Percentiles rank a stretch among this genome's conserved stretches.
These are phyloP conservation scores for Oppia nitens DNA, from an alignment of 1,140 invertebrate genomes.

Conservation along the genomic window DNA sequence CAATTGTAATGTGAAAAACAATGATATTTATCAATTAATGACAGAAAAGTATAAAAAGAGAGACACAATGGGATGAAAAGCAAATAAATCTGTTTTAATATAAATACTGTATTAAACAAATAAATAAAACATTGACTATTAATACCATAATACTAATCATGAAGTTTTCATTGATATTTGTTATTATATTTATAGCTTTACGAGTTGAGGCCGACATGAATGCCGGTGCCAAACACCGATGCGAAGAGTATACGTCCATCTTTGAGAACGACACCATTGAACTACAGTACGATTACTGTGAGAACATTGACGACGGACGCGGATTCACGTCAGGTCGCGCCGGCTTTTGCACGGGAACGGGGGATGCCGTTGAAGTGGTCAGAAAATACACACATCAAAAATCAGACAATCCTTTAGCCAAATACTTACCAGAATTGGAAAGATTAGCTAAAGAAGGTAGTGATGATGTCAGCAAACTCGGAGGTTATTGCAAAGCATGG, in stretches of 20 bases:
- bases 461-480: background rate
- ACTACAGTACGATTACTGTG: slow-evolving; percentile 4
- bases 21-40: no score
- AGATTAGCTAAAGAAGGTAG: background rate
- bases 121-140: no score
- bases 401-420: slow-evolving; percentile 3
- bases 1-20: no score
- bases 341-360: slow-evolving; percentile 4
- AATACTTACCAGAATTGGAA: slow-evolving; percentile 1
- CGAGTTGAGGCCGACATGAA: no score
- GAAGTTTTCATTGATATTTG: no score
- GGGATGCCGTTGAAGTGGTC: slow-evolving; percentile 4
- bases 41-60: no score
- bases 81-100: no score
- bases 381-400: slow-evolving; percentile 1
- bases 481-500: slow-evolving; percentile 6
- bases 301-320: slow-evolving; percentile 9
- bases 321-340: slow-evolving; percentile 6
- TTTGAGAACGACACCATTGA: slow-evolving; percentile 11
- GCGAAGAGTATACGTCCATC: slow-evolving; percentile 9
- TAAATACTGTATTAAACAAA: no score
- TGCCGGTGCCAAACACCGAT: slow-evolving; percentile 5
- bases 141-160: no score
- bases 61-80: no score
- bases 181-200: no score